Conservation (phyloP, 2,797 vertebrate species). For the Ispidina picta region DNA sequence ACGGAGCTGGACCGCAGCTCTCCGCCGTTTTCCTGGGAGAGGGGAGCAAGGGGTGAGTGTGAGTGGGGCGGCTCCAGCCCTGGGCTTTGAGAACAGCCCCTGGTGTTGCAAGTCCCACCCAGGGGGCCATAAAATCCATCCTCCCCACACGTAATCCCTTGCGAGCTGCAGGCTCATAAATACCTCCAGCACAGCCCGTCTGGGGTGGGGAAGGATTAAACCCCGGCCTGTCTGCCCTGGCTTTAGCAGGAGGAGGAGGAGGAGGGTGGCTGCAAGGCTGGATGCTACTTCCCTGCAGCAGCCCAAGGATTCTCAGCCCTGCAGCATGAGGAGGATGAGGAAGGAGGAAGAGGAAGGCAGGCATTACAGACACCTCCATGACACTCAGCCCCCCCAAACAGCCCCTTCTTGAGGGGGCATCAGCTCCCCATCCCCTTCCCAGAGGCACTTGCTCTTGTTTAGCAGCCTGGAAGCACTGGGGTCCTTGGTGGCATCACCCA, state of each 20-base stretch:
- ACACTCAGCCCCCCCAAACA: neutral
- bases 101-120: fast-evolving
- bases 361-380: neutral
- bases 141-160: neutral
- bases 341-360: neutral
- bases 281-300: neutral
- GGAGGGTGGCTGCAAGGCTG: neutral
- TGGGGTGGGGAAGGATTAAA: conserved; percentile 39
- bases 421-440: neutral
- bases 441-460: neutral
- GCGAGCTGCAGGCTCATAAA: conserved; percentile 2
- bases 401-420: neutral
- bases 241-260: neutral
- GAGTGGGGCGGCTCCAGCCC: neutral
- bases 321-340: neutral
- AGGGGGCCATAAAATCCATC: neutral
- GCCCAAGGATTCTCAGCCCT: neutral
- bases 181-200: neutral
- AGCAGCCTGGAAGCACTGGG: neutral
- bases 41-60: neutral
- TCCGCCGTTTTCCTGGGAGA: conserved; percentile 48
- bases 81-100: neutral
- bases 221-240: neutral
- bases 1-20: neutral
- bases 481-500: neutral